phyloP scores from a whole-genome alignment of 2,797 vertebrate genomes.

The Aselliscus stoliczkanus region DNA sequence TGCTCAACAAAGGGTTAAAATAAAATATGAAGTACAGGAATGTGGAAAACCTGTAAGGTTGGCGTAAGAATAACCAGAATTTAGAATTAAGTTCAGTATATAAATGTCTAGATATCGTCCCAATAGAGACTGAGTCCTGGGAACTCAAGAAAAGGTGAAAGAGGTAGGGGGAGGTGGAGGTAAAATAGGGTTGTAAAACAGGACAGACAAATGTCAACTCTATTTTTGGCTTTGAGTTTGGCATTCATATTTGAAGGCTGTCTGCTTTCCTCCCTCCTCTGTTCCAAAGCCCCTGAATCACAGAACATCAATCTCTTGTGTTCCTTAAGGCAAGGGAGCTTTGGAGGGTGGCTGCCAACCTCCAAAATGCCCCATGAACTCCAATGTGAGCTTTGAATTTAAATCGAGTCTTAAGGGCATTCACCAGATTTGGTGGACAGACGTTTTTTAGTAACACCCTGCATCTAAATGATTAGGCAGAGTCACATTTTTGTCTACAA shows the following conservation, averaged over 20 bases:
- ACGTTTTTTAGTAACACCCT: too few species aligned
- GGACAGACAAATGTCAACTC: neutral
- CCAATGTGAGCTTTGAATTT: neutral
- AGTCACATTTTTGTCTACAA: neutral
- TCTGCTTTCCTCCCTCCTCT: neutral
- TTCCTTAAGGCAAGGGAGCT: neutral
- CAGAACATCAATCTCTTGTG: neutral
- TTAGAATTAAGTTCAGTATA: neutral
- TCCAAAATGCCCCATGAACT: neutral
- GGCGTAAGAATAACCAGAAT: neutral
- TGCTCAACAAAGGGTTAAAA: too few species aligned
- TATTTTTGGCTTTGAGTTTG: neutral
- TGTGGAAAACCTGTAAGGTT: neutral
- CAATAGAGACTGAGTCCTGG: accelerated
- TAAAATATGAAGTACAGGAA: neutral
- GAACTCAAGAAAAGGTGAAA: neutral
- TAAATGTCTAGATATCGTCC: neutral
- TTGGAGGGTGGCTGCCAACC: too few species aligned
- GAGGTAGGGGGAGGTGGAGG: neutral
- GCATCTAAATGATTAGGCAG: too few species aligned
- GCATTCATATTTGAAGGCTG: accelerated
- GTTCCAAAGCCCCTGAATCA: neutral
- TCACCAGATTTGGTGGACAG: neutral
- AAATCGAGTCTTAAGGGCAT: neutral
- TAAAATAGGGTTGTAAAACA: neutral